Evolutionary conservation across 2,797 vertebrate genomes (phyloP).

Genomic region (Chelonia mydas): DNA sequence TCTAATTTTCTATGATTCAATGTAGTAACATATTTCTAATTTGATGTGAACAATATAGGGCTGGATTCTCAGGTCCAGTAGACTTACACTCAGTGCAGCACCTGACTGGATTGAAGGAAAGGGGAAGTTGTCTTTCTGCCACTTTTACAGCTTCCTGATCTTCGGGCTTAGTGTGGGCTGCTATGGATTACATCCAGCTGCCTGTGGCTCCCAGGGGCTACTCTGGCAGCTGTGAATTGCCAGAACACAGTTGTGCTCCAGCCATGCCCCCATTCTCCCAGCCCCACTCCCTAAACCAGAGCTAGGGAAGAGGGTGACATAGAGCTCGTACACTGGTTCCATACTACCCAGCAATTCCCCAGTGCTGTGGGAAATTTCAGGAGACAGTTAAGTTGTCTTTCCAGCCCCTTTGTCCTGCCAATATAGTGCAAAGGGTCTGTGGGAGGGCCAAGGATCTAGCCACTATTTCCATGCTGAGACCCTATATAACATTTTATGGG

Average conservation of each 20-base stretch:
- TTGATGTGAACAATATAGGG: not conserved
- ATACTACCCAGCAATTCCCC: not conserved
- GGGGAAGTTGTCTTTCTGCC: not conserved
- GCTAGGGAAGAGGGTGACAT: not conserved
- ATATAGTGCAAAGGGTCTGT: not conserved
- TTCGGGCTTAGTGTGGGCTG: not conserved
- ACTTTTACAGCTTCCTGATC: not conserved
- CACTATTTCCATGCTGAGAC: not conserved
- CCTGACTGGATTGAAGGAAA: not conserved
- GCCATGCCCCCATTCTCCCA: no score
- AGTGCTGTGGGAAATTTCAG: not conserved
- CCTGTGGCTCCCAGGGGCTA: no score
- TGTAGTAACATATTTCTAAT: not conserved
- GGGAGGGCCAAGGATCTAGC: not conserved
- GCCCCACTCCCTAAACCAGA: not conserved
- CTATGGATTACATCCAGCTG: no score
- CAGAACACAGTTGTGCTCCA: no score
- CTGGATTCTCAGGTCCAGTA: not conserved
- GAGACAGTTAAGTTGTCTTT: not conserved
- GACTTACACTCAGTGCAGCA: not conserved
- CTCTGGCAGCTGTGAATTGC: no score
- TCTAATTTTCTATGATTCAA: no score
- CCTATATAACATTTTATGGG: not conserved
- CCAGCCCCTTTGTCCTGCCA: not conserved
- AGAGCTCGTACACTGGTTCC: not conserved